Evolutionary conservation across 2,888 invertebrate genomes (phyloP).

Genomic region (Choreutis nemorana): DNA sequence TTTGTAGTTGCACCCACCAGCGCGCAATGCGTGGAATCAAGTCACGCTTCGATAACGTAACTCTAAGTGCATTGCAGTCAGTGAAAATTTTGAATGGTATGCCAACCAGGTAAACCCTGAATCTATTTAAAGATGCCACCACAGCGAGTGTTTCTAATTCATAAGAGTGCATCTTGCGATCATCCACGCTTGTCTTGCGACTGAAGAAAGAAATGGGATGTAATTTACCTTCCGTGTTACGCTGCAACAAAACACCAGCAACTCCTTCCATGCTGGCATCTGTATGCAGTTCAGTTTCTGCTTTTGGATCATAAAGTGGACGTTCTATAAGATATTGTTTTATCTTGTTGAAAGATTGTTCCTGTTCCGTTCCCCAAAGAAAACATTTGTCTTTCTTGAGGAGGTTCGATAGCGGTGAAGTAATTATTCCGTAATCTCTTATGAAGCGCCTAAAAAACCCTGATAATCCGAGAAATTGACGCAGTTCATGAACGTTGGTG

Average conservation of each 20-base stretch:
- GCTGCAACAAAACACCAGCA: slow-evolving; percentile 12
- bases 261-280: slow-evolving; percentile 6
- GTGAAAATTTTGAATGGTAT: slow-evolving; percentile 18
- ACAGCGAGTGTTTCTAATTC: slow-evolving; percentile 30
- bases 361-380: slow-evolving; percentile 12
- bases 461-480: slow-evolving; percentile 9
- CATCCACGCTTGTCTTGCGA: slow-evolving; percentile 18
- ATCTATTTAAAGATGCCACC: slow-evolving; percentile 19
- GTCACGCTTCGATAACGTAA: slow-evolving; percentile 18
- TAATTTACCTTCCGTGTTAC: slow-evolving; percentile 4
- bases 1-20: slow-evolving; percentile 21
- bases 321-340: slow-evolving; percentile 12
- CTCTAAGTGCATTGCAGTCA: slow-evolving; percentile 22
- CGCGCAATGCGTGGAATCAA: slow-evolving; percentile 19
- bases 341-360: slow-evolving; percentile 12
- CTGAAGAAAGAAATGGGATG: slow-evolving; percentile 20
- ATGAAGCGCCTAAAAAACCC: slow-evolving; percentile 7
- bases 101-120: slow-evolving; percentile 22
- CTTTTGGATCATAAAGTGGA: slow-evolving; percentile 11
- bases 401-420: slow-evolving; percentile 11
- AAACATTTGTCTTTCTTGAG: slow-evolving; percentile 11
- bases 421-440: slow-evolving; percentile 8
- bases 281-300: slow-evolving; percentile 6
- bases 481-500: slow-evolving; percentile 7
- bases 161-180: slow-evolving; percentile 20